Evolutionary conservation across 2,888 invertebrate genomes (phyloP).

Genomic region (Fissipunctia ypsillon): DNA sequence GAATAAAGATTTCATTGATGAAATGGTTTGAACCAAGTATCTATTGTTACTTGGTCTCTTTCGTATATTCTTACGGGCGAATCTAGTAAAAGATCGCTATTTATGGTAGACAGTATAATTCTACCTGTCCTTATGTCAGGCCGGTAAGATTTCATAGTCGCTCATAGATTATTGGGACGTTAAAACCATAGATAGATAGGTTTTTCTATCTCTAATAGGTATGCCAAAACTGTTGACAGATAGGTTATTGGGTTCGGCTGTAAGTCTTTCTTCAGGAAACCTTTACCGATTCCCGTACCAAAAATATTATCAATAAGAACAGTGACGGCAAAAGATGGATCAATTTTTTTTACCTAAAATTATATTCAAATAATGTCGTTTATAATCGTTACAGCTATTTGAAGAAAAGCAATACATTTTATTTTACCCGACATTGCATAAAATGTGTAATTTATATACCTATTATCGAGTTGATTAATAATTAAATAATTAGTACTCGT

Average conservation of each 20-base stretch:
- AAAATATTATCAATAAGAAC: neutral
- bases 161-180: no score
- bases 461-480: neutral
- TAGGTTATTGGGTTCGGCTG: no score
- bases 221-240: no score
- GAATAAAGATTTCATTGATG: conserved; percentile 24
- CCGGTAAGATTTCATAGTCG: no score
- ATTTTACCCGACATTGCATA: neutral
- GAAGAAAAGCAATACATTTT: neutral
- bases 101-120: no score
- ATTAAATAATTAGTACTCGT: neutral
- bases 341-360: neutral
- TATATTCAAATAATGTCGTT: neutral
- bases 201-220: no score
- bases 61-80: conserved; percentile 1
- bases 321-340: neutral
- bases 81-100: no score
- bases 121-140: no score
- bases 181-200: no score
- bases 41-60: conserved; percentile 26
- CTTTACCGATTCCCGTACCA: neutral
- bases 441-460: neutral
- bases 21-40: conserved; percentile 26
- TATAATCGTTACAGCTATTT: neutral
- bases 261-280: conserved; percentile 6